A percentile compares a stretch with the other conserved stretches of the same genome.
phyloP scores from a whole-genome alignment of 2,113 vertebrate genomes.

The Fregata magnificens region DNA sequence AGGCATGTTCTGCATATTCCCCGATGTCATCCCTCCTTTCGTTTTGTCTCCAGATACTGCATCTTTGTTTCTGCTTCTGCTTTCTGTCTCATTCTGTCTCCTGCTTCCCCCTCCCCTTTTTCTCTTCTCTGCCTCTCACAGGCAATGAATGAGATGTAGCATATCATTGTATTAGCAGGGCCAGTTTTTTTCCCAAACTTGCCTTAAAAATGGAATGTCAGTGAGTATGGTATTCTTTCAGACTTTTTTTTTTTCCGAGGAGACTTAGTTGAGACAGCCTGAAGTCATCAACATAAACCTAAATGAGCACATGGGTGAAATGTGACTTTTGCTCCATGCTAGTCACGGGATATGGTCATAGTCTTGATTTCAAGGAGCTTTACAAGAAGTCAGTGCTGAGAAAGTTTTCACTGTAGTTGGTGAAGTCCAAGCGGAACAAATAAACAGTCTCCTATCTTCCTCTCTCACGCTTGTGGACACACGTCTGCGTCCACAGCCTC shows the following conservation, averaged over 20 bases:
- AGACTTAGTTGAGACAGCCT: not conserved
- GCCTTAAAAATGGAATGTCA: not conserved
- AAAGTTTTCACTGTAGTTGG: not conserved
- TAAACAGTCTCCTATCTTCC: not conserved
- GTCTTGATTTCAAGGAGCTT: slow-evolving; percentile 31
- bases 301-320: not conserved
- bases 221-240: not conserved
- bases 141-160: slow-evolving; percentile 10
- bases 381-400: not conserved
- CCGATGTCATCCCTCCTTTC: not conserved
- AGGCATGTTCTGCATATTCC: not conserved
- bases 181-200: not conserved
- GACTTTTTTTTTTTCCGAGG: not conserved
- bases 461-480: not conserved
- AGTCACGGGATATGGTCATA: not conserved
- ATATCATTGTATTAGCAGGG: not conserved
- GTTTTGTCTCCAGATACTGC: slow-evolving; percentile 11
- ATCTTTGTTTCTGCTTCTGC: slow-evolving; percentile 53
- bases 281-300: slow-evolving; percentile 1
- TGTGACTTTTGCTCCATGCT: not conserved
- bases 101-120: slow-evolving; percentile 6
- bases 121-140: slow-evolving; percentile 7
- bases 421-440: not conserved
- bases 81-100: not conserved
- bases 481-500: not conserved